Conservation (phyloP, 2,113 vertebrate genomes). For the Lycaon pictus region DNA sequence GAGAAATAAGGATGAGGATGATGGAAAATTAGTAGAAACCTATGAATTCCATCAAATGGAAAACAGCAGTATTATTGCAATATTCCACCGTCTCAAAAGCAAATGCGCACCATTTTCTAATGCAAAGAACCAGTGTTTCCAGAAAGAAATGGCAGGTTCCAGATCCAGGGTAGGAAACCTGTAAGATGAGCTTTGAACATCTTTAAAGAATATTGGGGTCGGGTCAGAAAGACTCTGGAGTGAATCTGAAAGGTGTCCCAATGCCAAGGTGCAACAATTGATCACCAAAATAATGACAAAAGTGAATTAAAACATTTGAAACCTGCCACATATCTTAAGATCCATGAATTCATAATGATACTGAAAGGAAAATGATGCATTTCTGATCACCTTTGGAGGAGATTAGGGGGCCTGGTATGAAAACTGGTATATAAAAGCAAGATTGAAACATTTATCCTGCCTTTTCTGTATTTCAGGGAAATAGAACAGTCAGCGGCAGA, state of each 20-base stretch:
- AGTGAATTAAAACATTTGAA: neutral
- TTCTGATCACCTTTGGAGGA: neutral
- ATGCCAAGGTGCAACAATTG: neutral
- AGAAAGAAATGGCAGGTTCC: neutral
- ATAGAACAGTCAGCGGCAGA: neutral
- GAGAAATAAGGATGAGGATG: neutral
- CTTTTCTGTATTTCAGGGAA: constrained; percentile 9
- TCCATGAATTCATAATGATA: neutral
- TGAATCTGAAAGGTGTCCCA: neutral
- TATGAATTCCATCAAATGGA: neutral
- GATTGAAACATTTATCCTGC: neutral
- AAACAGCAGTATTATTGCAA: neutral
- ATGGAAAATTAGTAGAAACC: neutral
- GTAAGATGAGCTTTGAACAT: neutral
- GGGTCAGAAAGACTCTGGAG: neutral
- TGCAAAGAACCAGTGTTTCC: neutral
- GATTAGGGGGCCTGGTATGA: neutral
- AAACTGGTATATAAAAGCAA: neutral
- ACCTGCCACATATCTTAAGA: neutral
- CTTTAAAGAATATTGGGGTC: neutral
- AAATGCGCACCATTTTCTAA: neutral
- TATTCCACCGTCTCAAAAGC: neutral
- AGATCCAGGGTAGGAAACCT: neutral
- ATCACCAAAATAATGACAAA: neutral
- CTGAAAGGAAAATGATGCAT: neutral